These are phyloP conservation scores for Strix uralensis DNA, from an alignment of 2,113 vertebrate species.

Conservation along the genomic window DNA sequence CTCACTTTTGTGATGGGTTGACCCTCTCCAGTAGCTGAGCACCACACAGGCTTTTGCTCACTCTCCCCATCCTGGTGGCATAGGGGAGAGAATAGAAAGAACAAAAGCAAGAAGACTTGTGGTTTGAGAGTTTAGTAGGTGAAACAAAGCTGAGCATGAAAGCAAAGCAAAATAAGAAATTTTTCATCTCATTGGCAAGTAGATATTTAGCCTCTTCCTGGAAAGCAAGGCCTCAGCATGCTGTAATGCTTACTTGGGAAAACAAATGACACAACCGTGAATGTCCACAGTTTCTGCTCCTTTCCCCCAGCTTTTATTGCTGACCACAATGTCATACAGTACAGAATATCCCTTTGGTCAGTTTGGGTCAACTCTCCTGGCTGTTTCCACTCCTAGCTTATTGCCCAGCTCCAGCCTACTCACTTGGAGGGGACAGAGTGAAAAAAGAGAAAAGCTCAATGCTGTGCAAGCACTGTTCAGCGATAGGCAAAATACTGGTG, in stretches of 20 bases:
- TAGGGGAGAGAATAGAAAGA: background rate
- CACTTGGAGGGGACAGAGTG: background rate
- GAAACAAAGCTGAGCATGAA: background rate
- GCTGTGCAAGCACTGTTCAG: background rate
- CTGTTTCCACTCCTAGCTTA: background rate
- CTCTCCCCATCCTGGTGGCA: accelerated
- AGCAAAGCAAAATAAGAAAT: background rate
- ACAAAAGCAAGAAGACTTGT: background rate
- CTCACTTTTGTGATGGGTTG: background rate
- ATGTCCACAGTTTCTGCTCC: background rate
- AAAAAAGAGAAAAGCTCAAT: background rate
- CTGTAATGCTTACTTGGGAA: background rate
- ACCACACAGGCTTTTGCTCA: background rate
- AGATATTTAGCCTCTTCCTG: background rate
- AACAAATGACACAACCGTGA: background rate
- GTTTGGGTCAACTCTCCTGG: background rate
- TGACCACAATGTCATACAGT: background rate
- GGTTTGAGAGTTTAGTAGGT: background rate
- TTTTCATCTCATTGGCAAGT: background rate
- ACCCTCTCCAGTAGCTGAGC: background rate
- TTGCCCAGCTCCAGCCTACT: background rate
- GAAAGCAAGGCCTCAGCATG: background rate
- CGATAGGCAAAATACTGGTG: background rate
- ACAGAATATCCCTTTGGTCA: background rate
- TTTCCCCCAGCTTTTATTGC: background rate